phyloP scores from a whole-genome alignment of 2,888 invertebrate genomes.

The Eurytoma adleriae region DNA sequence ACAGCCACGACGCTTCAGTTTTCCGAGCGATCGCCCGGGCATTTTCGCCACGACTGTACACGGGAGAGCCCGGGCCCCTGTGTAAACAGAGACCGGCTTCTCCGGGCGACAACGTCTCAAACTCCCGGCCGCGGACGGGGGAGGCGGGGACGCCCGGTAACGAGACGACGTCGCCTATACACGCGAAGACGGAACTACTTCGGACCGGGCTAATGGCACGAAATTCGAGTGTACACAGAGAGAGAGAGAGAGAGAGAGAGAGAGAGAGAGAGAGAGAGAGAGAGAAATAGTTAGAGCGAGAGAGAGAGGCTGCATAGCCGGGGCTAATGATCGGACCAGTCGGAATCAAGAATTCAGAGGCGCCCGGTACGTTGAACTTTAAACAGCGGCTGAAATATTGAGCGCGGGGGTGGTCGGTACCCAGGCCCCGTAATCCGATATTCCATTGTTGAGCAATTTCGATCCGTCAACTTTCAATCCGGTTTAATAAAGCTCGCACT shows the following conservation, averaged over 20 bases:
- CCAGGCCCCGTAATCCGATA: constrained; percentile 41
- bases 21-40: constrained; percentile 19
- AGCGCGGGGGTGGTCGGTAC: background rate
- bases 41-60: background rate
- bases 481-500: constrained; percentile 50
- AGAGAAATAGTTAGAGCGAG: no score
- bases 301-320: no score
- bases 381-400: constrained; percentile 34
- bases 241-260: no score
- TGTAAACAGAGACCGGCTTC: constrained; percentile 21
- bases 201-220: constrained; percentile 25
- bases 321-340: constrained; percentile 40
- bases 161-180: constrained; percentile 8
- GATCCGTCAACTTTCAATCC: constrained; percentile 47
- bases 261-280: no score
- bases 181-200: background rate
- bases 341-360: constrained; percentile 40
- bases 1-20: background rate
- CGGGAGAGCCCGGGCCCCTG: background rate
- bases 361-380: constrained; percentile 31
- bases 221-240: constrained; percentile 34
- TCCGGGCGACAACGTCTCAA: constrained; percentile 5
- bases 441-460: constrained; percentile 48
- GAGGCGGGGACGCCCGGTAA: background rate
- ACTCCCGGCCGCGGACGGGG: background rate